Conservation (phyloP, 2,888 invertebrate genomes). For the Syrphus vitripennis region DNA sequence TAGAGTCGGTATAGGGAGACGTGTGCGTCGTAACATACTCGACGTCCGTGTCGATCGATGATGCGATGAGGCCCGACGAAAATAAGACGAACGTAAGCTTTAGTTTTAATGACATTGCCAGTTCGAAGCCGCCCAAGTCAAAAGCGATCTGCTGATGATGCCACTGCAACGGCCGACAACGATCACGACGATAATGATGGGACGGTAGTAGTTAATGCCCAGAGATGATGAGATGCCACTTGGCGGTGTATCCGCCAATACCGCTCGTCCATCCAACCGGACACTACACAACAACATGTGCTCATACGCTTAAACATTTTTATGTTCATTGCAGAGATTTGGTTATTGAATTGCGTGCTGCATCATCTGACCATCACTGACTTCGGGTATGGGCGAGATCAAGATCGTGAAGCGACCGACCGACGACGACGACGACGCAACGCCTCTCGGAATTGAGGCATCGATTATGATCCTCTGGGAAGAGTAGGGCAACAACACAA, state of each 20-base stretch:
- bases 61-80: background rate
- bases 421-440: background rate
- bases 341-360: conserved; percentile 56
- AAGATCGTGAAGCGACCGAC: background rate
- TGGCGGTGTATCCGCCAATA: conserved; percentile 31
- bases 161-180: conserved; percentile 3
- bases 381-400: background rate
- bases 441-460: conserved; percentile 19
- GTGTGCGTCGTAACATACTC: too few species aligned
- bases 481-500: background rate
- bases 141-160: background rate
- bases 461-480: background rate
- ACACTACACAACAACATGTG: conserved; percentile 39
- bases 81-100: conserved; percentile 34
- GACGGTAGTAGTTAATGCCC: conserved; percentile 24
- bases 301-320: conserved; percentile 42
- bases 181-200: conserved; percentile 46
- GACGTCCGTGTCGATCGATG: too few species aligned
- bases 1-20: background rate
- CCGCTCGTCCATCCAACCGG: conserved; percentile 2
- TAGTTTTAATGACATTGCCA: conserved; percentile 64
- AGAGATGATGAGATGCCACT: conserved; percentile 65
- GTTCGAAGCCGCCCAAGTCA: conserved; percentile 26
- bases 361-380: conserved; percentile 5
- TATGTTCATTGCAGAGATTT: conserved; percentile 63